These are phyloP conservation scores for Lates japonicus DNA, from an alignment of 2,797 vertebrate genomes.

Conservation along the genomic window DNA sequence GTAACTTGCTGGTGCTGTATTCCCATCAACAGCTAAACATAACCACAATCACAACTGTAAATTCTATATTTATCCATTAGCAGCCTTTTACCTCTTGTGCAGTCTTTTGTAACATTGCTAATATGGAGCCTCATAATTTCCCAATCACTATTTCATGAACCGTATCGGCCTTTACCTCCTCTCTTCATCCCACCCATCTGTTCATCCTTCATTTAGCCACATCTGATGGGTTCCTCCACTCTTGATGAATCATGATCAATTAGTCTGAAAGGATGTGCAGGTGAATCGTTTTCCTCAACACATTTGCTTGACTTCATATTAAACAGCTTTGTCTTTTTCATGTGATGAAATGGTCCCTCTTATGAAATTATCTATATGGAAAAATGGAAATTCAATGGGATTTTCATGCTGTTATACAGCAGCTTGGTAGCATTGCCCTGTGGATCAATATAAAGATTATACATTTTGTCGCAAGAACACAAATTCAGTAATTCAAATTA, in stretches of 20 bases:
- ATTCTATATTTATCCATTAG: neutral
- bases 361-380: too few relatives aligned
- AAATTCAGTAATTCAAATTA: too few relatives aligned
- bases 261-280: neutral
- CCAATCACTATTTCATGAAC: constrained; percentile 16
- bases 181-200: constrained; percentile 3
- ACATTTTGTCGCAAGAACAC: too few relatives aligned
- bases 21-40: neutral
- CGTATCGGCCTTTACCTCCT: neutral
- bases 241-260: constrained; percentile 1
- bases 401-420: too few relatives aligned
- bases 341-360: too few relatives aligned
- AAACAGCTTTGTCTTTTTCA: too few relatives aligned
- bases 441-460: too few relatives aligned
- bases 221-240: constrained; percentile 6
- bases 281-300: neutral
- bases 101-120: neutral
- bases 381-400: too few relatives aligned
- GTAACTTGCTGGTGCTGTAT: neutral
- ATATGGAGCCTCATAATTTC: constrained; percentile 1
- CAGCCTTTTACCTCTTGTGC: neutral
- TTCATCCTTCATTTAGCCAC: constrained; percentile 1
- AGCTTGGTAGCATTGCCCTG: too few relatives aligned
- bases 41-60: neutral
- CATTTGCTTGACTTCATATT: neutral